These are phyloP conservation scores for Minunthozetes semirufus DNA, from an alignment of 2,888 invertebrate genomes.

Conservation along the genomic window DNA sequence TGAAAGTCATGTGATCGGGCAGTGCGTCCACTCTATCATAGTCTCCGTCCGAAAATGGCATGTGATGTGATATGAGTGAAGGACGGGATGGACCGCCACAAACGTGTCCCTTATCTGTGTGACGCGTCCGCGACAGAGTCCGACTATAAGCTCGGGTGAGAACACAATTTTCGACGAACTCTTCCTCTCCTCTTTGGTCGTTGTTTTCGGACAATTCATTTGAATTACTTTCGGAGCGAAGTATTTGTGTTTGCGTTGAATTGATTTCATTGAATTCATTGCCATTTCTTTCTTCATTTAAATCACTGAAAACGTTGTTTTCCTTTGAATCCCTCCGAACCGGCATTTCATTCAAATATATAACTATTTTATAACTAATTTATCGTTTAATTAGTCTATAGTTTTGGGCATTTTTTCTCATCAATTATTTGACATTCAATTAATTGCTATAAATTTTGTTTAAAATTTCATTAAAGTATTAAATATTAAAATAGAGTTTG, in stretches of 20 bases:
- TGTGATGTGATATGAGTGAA: constrained; percentile 20
- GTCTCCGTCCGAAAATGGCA: constrained; percentile 2
- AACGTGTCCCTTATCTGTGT: not conserved
- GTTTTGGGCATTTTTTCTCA: not conserved
- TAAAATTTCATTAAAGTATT: not conserved
- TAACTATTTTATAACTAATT: not conserved
- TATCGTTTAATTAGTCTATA: not conserved
- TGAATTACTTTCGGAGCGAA: not conserved
- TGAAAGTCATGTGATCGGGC: constrained; percentile 39
- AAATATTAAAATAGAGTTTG: too few species aligned
- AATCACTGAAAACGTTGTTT: not conserved
- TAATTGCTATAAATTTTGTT: too few species aligned
- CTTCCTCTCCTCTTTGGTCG: constrained; percentile 7
- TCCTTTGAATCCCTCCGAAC: not conserved
- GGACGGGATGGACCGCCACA: not conserved
- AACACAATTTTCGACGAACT: not conserved
- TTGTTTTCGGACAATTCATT: not conserved
- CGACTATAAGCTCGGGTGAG: not conserved
- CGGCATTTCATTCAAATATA: constrained; percentile 31
- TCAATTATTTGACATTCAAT: not conserved
- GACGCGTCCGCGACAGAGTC: not conserved
- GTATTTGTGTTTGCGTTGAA: not conserved
- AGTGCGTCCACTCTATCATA: constrained; percentile 33
- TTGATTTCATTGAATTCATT: not conserved
- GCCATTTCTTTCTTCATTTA: not conserved